Conservation (phyloP, 2,797 vertebrate species). For the Kryptopterus vitreolus region DNA sequence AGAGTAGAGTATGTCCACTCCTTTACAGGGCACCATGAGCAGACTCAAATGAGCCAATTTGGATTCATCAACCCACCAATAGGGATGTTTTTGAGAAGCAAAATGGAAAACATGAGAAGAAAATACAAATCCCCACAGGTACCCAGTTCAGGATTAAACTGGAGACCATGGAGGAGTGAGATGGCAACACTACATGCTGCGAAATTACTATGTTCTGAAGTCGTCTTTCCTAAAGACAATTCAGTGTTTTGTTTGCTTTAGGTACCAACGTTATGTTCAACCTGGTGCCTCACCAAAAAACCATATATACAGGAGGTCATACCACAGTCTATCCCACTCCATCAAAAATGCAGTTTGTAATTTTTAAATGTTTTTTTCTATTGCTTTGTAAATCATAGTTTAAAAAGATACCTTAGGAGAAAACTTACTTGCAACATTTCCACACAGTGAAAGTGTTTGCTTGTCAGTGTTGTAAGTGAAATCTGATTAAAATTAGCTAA, state of each 20-base stretch:
- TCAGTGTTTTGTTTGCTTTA: slow-evolving; percentile 25
- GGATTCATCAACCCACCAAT: not conserved
- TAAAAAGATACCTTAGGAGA: not conserved
- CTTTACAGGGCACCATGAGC: not conserved
- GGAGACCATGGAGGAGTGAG: not conserved
- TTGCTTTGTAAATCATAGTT: not conserved
- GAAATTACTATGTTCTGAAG: slow-evolving; percentile 18
- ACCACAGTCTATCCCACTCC: slow-evolving; percentile 12
- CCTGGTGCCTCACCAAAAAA: slow-evolving; percentile 37
- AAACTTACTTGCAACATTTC: not conserved
- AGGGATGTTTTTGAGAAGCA: not conserved
- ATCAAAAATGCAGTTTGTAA: slow-evolving; percentile 26
- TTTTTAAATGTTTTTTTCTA: not conserved
- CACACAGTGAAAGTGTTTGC: slow-evolving; percentile 3
- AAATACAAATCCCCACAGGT: not conserved
- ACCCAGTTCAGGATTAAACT: not conserved
- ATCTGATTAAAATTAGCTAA: not conserved
- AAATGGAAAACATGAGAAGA: not conserved
- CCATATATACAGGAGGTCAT: slow-evolving; percentile 17
- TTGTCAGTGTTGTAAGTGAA: not conserved
- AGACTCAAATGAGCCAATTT: not conserved
- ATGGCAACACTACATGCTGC: slow-evolving; percentile 6
- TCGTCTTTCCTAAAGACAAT: slow-evolving; percentile 31
- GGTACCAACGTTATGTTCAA: slow-evolving; percentile 7
- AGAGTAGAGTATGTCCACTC: not conserved